Base-by-base conservation (phyloP, 1,140 invertebrate species). In the Drosophila lini region DNA sequence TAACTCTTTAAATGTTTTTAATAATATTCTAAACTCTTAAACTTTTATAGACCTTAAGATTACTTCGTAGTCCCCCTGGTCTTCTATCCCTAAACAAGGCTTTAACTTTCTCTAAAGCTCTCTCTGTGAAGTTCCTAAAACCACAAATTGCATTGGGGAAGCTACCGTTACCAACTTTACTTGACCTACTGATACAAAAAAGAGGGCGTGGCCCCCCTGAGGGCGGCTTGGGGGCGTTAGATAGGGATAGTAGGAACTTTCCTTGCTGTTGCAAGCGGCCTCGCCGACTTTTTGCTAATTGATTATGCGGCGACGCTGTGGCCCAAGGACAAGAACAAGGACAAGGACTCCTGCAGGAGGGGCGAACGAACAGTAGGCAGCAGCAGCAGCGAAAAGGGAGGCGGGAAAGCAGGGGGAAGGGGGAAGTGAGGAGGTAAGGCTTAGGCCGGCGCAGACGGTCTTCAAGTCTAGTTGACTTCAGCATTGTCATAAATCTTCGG, bases 401-500 rank as follows among this genome's bases (percentile, higher is more conserved):
- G 22, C 10, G 32, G 34, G 19, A 19, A n/a, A 3, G 13, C 19
- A 52, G 47, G 5, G n/a, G 42, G n/a, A 22, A 13, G 8, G 15
- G 28, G 34, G 25, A 9, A 22, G 55, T 11, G 15, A n/a, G 40
- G 31, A 15, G 22, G n/a, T 10, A 32, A 25, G 44, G n/a, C 28
- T 42, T n/a, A 60, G 60, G 36, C 55, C 41, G 31, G 36, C 62
- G 36, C 62, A 50, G 53, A 71, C 69, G 42, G 69, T 73, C 69
- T 71, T 73, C 69, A 59, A 59, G 69, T 73, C 69, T 73, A 73
- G 63, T 73, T 71, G 69, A 70, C 67, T 73, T 50, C 44, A 48
- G 44, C 69, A 38, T 36, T 73, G 69, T 73, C 69, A 73, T 73
- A 73, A 73, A 73, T 73, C 69, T 73, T 73, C 36, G 69, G 67